Base-by-base conservation (phyloP, 2,113 vertebrate species). In the Anas platyrhynchos region DNA sequence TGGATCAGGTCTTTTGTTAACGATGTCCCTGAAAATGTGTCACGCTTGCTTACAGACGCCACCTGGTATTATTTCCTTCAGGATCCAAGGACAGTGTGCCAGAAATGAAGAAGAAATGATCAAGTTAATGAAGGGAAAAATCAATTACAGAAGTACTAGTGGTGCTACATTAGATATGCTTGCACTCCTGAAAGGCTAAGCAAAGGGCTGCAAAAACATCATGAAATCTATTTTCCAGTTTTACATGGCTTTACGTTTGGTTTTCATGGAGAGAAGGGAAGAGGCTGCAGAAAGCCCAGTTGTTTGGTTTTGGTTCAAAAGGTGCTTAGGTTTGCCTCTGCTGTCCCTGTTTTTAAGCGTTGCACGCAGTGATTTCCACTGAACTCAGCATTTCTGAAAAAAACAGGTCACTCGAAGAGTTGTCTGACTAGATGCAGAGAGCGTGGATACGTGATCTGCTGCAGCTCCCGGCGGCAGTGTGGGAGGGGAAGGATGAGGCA, bases 1-100 rank as follows among this genome's bases (percentile, higher is more conserved):
- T 66, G 78, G 91, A 94, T 91, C 91, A 94, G 62, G 54, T 38
- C 54, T 84, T 85, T 77, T 58, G 48, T 62, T 83, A 77, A 82
- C 54, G 58, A 52, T 62, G 25, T 6, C 58, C 16, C 54, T 80
- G 29, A n/a, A 56, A 58, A 69, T 32, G 6, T 9, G 18, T 72
- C 63, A 15, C 11, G 2, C 21, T 85, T 68, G n/a, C 26, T 69
- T 61, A 54, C 7, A 85, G 65, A 41, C 23, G 50, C 16, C 7
- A 10, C 56, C 75, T 89, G 46, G 73, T 76, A 22, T 54, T 73
- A 52, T 69, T 85, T 73, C 78, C 55, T 79, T 66, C n/a, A 29
- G 62, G 18, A 76, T 44, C 34, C n/a, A 11, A 79, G 44, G 16
- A 25, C 34, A 67, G 44, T 0, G 7, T 85, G 73, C 71, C 58